These are phyloP conservation scores for Sycobia sp. DNA, from an alignment of 1,140 invertebrate genomes.

Conservation along the genomic window DNA sequence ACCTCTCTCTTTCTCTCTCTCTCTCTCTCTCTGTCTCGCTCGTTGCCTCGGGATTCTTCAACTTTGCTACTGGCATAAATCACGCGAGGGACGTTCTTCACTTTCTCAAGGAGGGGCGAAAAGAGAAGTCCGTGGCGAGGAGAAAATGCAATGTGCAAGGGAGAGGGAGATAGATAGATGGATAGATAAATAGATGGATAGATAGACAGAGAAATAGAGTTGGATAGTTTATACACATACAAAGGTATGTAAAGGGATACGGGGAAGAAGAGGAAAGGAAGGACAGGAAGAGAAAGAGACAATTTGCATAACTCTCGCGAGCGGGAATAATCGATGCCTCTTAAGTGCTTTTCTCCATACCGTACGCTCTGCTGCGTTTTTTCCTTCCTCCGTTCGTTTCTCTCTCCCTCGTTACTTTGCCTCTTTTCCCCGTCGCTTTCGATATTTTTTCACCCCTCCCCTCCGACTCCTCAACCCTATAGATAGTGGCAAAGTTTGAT, in stretches of 20 bases:
- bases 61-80: slow-evolving; percentile 51
- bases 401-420: neutral
- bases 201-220: no score
- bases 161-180: no score
- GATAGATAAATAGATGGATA: no score
- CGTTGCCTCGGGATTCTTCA: slow-evolving; percentile 40
- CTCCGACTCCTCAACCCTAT: no score
- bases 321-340: slow-evolving; percentile 56
- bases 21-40: slow-evolving; percentile 4
- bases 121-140: slow-evolving; percentile 17
- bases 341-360: slow-evolving; percentile 37
- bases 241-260: slow-evolving; percentile 39
- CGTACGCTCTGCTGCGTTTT: neutral
- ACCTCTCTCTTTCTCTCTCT: neutral
- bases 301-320: slow-evolving; percentile 57
- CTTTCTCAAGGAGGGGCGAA: slow-evolving; percentile 35
- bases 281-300: slow-evolving; percentile 34
- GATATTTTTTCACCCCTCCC: no score
- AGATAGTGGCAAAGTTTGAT: slow-evolving; percentile 7
- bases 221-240: no score
- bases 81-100: slow-evolving; percentile 50
- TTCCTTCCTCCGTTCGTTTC: neutral
- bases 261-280: slow-evolving; percentile 32
- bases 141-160: neutral
- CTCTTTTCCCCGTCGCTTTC: neutral